A percentile compares a stretch with the other conserved stretches of the same genome.
These are phyloP conservation scores for Mormyrus hasselquistii DNA, from an alignment of 2,797 vertebrate genomes.

Conservation along the genomic window DNA sequence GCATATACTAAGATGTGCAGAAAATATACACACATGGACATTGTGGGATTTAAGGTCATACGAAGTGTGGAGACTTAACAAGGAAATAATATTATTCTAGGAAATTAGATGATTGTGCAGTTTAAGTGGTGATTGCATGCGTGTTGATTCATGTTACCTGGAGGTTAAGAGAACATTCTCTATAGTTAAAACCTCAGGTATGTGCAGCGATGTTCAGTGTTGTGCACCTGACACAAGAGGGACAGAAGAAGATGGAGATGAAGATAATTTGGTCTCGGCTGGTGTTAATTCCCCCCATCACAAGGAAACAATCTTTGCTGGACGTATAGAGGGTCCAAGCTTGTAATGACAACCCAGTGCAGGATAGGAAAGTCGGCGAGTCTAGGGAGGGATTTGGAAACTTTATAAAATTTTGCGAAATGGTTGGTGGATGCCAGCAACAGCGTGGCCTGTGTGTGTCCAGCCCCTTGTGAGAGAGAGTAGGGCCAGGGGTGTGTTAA, in stretches of 20 bases:
- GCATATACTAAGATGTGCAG: neutral
- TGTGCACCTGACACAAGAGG: neutral
- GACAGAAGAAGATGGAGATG: neutral
- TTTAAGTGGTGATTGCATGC: neutral
- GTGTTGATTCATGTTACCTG: neutral
- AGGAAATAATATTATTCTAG: neutral
- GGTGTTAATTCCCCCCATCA: neutral
- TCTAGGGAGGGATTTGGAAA: neutral
- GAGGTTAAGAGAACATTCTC: neutral
- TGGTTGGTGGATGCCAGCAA: neutral
- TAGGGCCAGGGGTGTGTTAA: neutral
- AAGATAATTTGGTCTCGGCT: neutral
- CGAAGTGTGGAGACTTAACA: neutral
- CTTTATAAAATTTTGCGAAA: neutral
- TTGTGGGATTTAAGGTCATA: neutral
- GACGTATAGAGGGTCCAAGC: too few species aligned
- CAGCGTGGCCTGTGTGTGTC: neutral
- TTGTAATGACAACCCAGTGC: neutral
- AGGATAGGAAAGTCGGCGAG: neutral
- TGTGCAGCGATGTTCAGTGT: neutral
- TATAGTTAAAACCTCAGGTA: neutral
- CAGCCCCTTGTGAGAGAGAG: neutral
- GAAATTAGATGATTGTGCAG: neutral
- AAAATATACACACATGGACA: neutral
- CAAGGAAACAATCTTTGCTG: neutral